A percentile compares a stretch with the other conserved stretches of the same genome.
phyloP scores from a whole-genome alignment of 2,888 invertebrate genomes.

The Scaptomyza cyrtandrae region DNA sequence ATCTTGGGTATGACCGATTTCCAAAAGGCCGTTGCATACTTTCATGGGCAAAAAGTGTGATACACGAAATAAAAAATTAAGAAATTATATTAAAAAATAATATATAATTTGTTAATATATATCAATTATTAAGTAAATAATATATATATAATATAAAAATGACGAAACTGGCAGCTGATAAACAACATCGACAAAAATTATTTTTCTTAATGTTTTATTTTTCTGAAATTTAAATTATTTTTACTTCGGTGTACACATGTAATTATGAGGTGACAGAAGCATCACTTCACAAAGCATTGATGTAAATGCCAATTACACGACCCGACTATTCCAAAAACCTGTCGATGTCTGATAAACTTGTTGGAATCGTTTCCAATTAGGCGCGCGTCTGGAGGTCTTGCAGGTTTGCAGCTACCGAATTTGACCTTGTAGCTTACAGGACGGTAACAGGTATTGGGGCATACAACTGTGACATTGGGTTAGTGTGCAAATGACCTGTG shows the following conservation, averaged over 20 bases:
- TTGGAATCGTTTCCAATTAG: conserved; percentile 61
- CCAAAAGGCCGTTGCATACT: not conserved
- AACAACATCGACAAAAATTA: not conserved
- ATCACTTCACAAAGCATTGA: conserved; percentile 5
- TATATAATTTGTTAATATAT: no score
- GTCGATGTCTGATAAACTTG: conserved; percentile 73
- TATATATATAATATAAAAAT: no score
- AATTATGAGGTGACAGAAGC: conserved; percentile 25
- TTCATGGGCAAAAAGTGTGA: not conserved
- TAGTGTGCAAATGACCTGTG: conserved; percentile 33
- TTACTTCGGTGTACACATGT: not conserved
- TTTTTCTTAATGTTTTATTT: not conserved
- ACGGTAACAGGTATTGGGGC: conserved; percentile 51
- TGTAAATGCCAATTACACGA: conserved; percentile 30
- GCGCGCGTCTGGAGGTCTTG: conserved; percentile 57
- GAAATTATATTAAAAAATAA: no score
- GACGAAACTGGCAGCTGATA: no score
- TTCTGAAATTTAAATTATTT: not conserved
- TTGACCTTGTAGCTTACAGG: conserved; percentile 66
- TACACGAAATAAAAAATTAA: no score
- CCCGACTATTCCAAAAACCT: conserved; percentile 55
- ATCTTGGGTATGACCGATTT: not conserved
- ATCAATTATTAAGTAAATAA: no score
- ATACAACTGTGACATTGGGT: conserved; percentile 70
- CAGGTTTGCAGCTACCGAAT: conserved; percentile 9